Evolutionary conservation across 2,797 vertebrate species (phyloP).

Genomic region (Ciconia nigra): DNA sequence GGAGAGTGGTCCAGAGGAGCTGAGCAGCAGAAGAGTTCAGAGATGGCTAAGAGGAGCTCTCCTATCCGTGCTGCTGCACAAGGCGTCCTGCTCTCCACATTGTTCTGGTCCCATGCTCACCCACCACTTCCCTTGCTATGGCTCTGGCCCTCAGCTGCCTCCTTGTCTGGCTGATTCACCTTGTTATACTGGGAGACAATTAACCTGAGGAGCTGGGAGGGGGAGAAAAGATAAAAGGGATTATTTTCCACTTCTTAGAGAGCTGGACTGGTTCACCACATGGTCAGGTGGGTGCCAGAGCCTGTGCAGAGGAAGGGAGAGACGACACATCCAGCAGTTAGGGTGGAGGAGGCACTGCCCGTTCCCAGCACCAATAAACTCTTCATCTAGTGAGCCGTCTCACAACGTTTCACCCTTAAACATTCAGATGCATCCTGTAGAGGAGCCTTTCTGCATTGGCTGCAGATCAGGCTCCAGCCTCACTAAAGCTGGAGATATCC

Average conservation of each 20-base stretch:
- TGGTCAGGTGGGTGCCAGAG: not conserved
- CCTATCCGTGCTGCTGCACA: not conserved
- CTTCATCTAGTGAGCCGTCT: not conserved
- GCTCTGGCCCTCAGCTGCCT: not conserved
- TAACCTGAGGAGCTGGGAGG: not conserved
- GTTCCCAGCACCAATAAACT: not conserved
- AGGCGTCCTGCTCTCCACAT: fast-evolving
- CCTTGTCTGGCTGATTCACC: not conserved
- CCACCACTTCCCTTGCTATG: not conserved
- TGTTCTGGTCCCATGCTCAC: not conserved
- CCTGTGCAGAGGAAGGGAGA: not conserved
- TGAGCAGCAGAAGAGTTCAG: not conserved
- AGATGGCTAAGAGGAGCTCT: not conserved
- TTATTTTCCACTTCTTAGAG: not conserved
- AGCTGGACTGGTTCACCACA: not conserved
- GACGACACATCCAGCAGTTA: not conserved
- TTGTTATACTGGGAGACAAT: not conserved
- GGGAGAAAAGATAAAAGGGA: not conserved
- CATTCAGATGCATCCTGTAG: not conserved
- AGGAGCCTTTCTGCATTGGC: not conserved
- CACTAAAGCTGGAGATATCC: not conserved
- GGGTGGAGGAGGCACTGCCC: not conserved
- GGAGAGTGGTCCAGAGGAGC: not conserved
- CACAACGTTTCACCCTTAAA: not conserved
- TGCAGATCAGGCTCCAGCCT: not conserved